phyloP scores from a whole-genome alignment of 2,888 invertebrate genomes.

The Drosophila nr. fundita region DNA sequence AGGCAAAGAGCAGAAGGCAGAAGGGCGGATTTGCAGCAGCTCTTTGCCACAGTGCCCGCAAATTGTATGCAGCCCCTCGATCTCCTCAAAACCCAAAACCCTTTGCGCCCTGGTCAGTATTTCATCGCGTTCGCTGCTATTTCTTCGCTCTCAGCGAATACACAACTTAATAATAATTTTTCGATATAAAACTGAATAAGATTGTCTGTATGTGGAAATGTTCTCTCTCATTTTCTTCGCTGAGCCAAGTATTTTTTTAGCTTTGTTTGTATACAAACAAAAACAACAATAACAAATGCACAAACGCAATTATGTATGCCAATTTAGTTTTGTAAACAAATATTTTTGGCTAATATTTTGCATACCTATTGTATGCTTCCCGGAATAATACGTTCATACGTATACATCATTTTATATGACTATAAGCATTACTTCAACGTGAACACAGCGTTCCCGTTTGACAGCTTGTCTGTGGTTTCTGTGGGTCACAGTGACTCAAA shows the following conservation, averaged over 20 bases:
- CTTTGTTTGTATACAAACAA: slow-evolving; percentile 15
- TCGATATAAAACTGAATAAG: not conserved
- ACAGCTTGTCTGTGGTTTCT: not conserved
- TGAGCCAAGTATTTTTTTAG: slow-evolving; percentile 37
- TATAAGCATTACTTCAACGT: slow-evolving; percentile 1
- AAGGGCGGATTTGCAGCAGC: slow-evolving; percentile 58
- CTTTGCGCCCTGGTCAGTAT: slow-evolving; percentile 4
- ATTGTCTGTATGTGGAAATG: not conserved
- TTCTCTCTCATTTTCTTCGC: not conserved
- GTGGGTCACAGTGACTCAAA: slow-evolving; percentile 22
- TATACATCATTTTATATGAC: slow-evolving; percentile 17
- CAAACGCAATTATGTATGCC: slow-evolving; percentile 24
- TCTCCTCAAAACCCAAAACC: not conserved
- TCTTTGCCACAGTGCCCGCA: slow-evolving; percentile 45
- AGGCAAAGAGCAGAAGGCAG: slow-evolving; percentile 22
- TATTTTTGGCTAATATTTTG: slow-evolving; percentile 35
- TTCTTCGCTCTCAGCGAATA: slow-evolving; percentile 28
- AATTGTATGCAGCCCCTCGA: slow-evolving; percentile 33
- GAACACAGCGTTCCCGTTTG: not conserved
- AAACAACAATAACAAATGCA: not conserved
- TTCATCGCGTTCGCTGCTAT: slow-evolving; percentile 35
- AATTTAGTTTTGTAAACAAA: slow-evolving; percentile 51
- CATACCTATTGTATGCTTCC: slow-evolving; percentile 11
- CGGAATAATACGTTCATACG: slow-evolving; percentile 9
- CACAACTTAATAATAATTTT: slow-evolving; percentile 44